Base-by-base conservation (phyloP, 1,140 invertebrate genomes). In the Coenobita brevimanus region DNA sequence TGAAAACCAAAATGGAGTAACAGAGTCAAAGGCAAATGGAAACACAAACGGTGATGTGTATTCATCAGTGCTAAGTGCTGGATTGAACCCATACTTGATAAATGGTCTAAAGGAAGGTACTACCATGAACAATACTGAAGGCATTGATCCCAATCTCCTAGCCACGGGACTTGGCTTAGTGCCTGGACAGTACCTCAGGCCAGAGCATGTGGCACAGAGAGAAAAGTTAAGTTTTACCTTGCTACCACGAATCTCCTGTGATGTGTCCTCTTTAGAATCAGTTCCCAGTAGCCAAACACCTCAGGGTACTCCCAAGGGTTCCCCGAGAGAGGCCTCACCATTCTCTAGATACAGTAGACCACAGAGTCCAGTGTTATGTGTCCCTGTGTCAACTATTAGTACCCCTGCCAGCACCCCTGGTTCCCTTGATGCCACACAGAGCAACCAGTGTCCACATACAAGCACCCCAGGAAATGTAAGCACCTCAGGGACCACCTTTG, bases 201-300 rank as follows among this genome's bases (percentile, higher is more conserved):
- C 88, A 13, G 91, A 91, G 60, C 88, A 91, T 27, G 86, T 90
- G 15, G 73, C 81, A 15, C 82, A 89, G 71, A 57, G 73, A 24
- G 88, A 92, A 76, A 92, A 92, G 82, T 94, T 94, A 36, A 95
- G 94, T 94, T 95, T 95, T 90, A 95, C 94, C 91, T 93, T 95
- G 79, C 91, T 95, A 69, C 94, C 94, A 24, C 93, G 94, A 90
- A 94, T 94, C 83, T 93, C 94, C 10, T 95, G 95, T 93, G 94
- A 95, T 91, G 94, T 93, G 17, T 78, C 78, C 21, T 78, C 88
- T n/a, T 78, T 91, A 95, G 93, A 80, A 62, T 43, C 86, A 33
- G 27, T 82, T 13, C 86, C 79, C 8, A 27, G 50, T 36, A 57
- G 80, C 6, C 82, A 89, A 15, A 89, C 89, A 24, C 89, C 89